These are phyloP conservation scores for Jaculus jaculus DNA, from an alignment of 2,113 vertebrate species.

Conservation along the genomic window DNA sequence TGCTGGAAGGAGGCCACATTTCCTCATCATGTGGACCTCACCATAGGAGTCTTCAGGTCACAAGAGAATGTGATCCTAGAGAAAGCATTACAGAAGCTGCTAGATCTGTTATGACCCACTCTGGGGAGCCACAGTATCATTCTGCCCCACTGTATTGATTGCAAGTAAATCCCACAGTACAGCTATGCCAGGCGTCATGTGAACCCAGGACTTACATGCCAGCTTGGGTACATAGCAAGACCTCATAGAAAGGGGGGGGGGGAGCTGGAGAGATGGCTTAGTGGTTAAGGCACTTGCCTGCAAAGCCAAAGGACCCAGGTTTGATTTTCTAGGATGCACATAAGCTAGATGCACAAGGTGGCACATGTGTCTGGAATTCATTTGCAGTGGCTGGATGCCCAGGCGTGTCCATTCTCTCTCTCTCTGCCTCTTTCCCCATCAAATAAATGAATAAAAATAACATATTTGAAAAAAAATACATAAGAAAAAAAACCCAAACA, in stretches of 20 bases:
- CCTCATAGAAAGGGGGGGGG: too few species aligned
- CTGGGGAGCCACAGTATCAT: neutral
- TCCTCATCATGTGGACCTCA: neutral
- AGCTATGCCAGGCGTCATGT: neutral
- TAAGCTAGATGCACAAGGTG: too few species aligned
- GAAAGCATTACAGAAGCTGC: neutral
- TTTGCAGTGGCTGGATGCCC: too few species aligned
- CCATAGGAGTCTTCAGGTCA: neutral
- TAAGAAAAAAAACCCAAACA: neutral
- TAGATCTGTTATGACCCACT: neutral
- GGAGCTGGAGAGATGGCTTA: too few species aligned
- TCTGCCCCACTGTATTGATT: neutral
- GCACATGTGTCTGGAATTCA: too few species aligned
- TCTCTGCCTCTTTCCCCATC: too few species aligned
- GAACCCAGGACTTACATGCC: neutral
- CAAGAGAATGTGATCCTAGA: neutral
- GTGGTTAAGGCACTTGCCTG: too few species aligned
- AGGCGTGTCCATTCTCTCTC: too few species aligned
- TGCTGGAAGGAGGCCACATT: neutral
- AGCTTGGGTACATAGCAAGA: neutral
- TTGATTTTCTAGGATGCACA: too few species aligned
- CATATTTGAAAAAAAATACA: too few species aligned
- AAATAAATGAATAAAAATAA: neutral
- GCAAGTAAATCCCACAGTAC: neutral
- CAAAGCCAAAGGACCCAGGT: too few species aligned